Conservation (phyloP, 2,113 vertebrate species). For the Phaethon lepturus region DNA sequence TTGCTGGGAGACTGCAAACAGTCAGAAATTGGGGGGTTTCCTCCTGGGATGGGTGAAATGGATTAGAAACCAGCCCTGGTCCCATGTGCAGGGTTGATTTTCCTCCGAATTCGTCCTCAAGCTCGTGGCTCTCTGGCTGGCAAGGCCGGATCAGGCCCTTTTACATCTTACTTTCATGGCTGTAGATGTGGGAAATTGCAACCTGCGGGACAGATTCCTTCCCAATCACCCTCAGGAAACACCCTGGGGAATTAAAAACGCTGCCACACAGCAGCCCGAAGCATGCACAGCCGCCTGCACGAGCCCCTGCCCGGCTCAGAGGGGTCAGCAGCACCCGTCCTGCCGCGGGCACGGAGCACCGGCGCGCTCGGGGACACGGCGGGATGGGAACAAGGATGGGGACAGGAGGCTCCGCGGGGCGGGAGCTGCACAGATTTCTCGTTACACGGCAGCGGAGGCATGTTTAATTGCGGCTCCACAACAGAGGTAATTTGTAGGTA, state of each 20-base stretch:
- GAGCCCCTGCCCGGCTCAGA: not conserved
- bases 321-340: not conserved
- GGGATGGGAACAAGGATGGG: not conserved
- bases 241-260: not conserved
- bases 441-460: not conserved
- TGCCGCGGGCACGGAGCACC: accelerated
- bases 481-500: slow-evolving; percentile 22
- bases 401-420: not conserved
- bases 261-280: accelerated
- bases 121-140: not conserved
- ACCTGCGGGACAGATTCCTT: not conserved
- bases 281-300: accelerated
- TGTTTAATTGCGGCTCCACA: not conserved
- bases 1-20: accelerated
- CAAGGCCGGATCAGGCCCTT: not conserved
- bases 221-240: not conserved
- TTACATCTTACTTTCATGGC: not conserved
- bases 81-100: not conserved
- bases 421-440: not conserved
- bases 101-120: not conserved
- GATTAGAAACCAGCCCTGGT: not conserved
- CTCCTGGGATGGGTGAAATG: not conserved
- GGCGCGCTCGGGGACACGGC: accelerated
- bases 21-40: not conserved
- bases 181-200: not conserved